A percentile compares a stretch with the other conserved stretches of the same genome.
Conservation (phyloP, 2,113 vertebrate genomes). For the Notiomystis cincta region DNA sequence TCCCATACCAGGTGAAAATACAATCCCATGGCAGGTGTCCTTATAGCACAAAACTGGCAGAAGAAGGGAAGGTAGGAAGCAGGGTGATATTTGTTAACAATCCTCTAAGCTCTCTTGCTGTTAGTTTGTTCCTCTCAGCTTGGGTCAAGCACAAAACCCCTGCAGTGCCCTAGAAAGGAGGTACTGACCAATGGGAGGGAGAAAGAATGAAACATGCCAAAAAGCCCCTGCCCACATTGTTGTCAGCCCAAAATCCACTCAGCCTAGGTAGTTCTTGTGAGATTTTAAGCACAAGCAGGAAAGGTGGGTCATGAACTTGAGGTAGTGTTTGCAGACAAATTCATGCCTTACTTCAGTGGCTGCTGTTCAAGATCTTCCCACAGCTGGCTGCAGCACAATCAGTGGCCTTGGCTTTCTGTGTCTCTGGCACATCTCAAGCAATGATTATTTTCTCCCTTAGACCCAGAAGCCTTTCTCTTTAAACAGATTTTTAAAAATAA, state of each 20-base stretch:
- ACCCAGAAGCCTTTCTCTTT: not conserved
- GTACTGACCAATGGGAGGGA: not conserved
- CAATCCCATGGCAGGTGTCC: not conserved
- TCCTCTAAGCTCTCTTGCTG: not conserved
- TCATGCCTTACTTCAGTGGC: not conserved
- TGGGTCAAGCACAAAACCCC: not conserved
- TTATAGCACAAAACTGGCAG: not conserved
- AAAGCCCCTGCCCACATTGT: not conserved
- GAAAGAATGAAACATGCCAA: not conserved
- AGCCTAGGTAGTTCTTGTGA: not conserved
- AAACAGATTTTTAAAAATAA: constrained; percentile 10
- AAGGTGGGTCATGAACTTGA: not conserved
- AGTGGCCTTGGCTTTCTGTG: not conserved
- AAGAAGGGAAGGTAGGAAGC: not conserved
- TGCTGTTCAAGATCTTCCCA: not conserved
- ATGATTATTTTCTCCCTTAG: not conserved
- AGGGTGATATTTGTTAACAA: not conserved
- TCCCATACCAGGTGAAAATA: not conserved
- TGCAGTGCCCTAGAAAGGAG: not conserved
- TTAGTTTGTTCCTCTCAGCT: not conserved
- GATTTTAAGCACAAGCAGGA: not conserved
- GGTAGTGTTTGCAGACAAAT: not conserved
- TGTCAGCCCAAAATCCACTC: not conserved
- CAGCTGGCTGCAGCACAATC: not conserved
- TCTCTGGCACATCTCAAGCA: not conserved